Percentiles rank a stretch among this genome's conserved stretches.
phyloP scores from a whole-genome alignment of 2,797 vertebrate genomes.

The Schizopygopsis pylzovi region DNA sequence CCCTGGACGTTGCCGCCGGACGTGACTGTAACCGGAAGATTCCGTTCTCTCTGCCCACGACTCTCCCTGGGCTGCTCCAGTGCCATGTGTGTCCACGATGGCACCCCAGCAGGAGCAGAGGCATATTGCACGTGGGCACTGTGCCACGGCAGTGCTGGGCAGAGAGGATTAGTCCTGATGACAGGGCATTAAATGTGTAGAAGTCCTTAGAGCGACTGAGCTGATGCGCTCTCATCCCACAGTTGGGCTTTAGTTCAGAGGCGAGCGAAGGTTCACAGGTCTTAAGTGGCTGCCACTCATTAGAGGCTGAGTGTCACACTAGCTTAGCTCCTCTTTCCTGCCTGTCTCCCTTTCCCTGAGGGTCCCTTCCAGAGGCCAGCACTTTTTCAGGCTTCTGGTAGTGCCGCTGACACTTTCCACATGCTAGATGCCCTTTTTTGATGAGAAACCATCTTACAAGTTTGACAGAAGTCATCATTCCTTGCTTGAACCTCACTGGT shows the following conservation, averaged over 20 bases:
- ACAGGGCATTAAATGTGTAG: constrained; percentile 80
- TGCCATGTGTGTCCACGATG: constrained; percentile 67
- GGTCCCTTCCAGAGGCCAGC: constrained; percentile 66
- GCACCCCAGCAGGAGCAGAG: constrained; percentile 66
- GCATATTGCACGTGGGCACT: constrained; percentile 73
- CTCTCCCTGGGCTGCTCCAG: constrained; percentile 57
- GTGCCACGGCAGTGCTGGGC: constrained; percentile 69
- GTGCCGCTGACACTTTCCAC: constrained; percentile 23
- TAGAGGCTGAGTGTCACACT: constrained; percentile 78
- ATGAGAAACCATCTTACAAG: constrained; percentile 27
- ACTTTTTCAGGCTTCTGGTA: constrained; percentile 57
- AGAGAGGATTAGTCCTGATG: constrained; percentile 77
- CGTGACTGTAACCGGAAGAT: constrained; percentile 57
- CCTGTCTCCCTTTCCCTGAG: constrained; percentile 62
- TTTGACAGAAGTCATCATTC: constrained; percentile 42
- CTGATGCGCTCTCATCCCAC: constrained; percentile 69
- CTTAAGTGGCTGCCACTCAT: constrained; percentile 71
- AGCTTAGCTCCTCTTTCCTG: constrained; percentile 74
- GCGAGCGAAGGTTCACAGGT: constrained; percentile 68
- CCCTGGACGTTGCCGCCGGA: constrained; percentile 51
- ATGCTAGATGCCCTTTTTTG: constrained; percentile 29
- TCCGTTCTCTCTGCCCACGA: constrained; percentile 43
- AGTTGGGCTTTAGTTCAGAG: constrained; percentile 77
- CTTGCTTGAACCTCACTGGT: constrained; percentile 9
- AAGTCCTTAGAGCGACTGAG: constrained; percentile 72